phyloP scores from a whole-genome alignment of 2,113 vertebrate species.

The Helogale parvula region DNA sequence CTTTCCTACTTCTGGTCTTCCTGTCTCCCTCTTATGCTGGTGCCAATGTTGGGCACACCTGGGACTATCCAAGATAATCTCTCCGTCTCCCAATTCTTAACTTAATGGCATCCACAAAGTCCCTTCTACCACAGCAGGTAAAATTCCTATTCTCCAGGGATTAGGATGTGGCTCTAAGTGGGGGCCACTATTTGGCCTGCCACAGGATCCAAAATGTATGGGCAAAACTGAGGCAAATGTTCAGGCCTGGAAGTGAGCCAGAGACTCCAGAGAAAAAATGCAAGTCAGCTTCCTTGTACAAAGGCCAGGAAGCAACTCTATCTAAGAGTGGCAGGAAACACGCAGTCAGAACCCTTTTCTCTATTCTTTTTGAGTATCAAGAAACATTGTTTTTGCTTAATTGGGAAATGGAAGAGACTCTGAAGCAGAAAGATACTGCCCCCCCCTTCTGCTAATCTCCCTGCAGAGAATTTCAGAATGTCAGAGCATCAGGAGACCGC shows the following conservation, averaged over 20 bases:
- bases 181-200: background rate
- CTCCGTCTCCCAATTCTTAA: background rate
- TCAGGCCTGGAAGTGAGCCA: background rate
- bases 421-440: background rate
- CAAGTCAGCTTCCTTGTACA: background rate
- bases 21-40: background rate
- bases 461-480: background rate
- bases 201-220: background rate
- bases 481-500: background rate
- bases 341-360: background rate
- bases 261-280: background rate
- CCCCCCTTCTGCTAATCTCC: background rate
- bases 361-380: background rate
- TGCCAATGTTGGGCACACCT: background rate
- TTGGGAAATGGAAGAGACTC: background rate
- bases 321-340: background rate
- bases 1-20: background rate
- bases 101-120: background rate
- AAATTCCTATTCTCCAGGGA: background rate
- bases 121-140: background rate
- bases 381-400: background rate
- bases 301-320: background rate
- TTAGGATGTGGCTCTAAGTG: too few relatives aligned
- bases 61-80: background rate
- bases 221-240: background rate